phyloP scores from a whole-genome alignment of 1,140 invertebrate species.

The Daktulosphaira vitifoliae region DNA sequence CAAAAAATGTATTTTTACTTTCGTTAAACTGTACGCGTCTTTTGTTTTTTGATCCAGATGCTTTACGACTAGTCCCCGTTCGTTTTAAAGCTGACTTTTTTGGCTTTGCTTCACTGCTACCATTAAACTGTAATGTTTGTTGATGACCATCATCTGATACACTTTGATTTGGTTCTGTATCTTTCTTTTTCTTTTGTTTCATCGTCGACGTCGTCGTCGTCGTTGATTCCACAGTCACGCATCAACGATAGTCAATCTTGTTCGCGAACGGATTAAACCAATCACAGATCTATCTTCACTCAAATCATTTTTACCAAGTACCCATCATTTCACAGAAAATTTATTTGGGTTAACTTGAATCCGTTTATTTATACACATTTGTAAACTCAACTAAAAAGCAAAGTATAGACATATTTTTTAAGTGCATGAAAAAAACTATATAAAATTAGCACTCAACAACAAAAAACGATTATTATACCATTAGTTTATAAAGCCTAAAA shows the following conservation, averaged over 20 bases:
- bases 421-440: too few relatives aligned
- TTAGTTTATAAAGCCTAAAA: background rate
- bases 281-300: too few relatives aligned
- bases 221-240: too few relatives aligned
- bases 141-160: background rate
- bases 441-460: background rate
- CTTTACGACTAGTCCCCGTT: conserved; percentile 36
- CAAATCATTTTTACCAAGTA: too few relatives aligned
- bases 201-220: conserved; percentile 22
- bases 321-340: too few relatives aligned
- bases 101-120: conserved; percentile 38
- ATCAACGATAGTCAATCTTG: too few relatives aligned
- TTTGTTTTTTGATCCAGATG: conserved; percentile 42
- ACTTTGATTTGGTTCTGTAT: conserved; percentile 2
- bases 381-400: background rate
- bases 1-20: conserved; percentile 75
- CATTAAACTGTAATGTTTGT: conserved; percentile 13
- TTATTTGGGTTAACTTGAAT: too few relatives aligned
- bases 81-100: conserved; percentile 52
- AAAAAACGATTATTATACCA: background rate
- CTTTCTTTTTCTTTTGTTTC: conserved; percentile 37
- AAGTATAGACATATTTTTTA: background rate
- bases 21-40: conserved; percentile 76
- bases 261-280: too few relatives aligned
- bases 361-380: background rate